Evolutionary conservation across 2,888 invertebrate species (phyloP).

Genomic region (Syrista parreyssii): DNA sequence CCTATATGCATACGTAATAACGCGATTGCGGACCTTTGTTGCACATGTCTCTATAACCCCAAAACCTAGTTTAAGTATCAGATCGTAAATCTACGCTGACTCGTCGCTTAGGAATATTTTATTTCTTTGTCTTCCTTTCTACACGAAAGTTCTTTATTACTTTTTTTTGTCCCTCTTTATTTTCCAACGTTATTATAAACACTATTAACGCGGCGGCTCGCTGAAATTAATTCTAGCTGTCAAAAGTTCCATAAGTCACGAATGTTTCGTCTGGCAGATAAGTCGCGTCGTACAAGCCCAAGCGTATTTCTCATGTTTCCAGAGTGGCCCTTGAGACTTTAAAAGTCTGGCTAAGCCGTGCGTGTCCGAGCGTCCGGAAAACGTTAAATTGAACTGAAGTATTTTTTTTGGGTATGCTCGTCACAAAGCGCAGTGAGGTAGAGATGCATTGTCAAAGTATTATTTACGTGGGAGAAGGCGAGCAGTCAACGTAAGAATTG

Average conservation of each 20-base stretch:
- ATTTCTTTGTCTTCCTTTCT: background rate
- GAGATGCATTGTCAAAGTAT: background rate
- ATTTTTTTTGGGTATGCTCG: background rate
- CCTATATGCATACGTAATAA: too few relatives aligned
- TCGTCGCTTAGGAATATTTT: background rate
- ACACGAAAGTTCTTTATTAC: background rate
- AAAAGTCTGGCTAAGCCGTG: background rate
- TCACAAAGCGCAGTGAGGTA: background rate
- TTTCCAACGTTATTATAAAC: background rate
- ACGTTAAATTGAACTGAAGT: background rate
- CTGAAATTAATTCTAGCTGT: background rate
- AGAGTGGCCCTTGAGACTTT: background rate
- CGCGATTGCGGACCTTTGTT: too few relatives aligned
- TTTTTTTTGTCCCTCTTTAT: background rate
- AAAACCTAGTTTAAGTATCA: background rate
- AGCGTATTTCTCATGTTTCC: background rate
- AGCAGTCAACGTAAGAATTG: background rate
- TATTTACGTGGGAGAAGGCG: background rate
- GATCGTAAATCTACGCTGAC: background rate
- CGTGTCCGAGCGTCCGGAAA: background rate
- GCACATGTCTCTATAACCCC: background rate
- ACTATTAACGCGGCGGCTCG: background rate
- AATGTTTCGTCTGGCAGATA: background rate
- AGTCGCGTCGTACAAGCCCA: background rate
- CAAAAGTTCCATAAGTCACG: background rate